Base-by-base conservation (phyloP, 2,888 invertebrate species). In the Clitarchus hookeri region DNA sequence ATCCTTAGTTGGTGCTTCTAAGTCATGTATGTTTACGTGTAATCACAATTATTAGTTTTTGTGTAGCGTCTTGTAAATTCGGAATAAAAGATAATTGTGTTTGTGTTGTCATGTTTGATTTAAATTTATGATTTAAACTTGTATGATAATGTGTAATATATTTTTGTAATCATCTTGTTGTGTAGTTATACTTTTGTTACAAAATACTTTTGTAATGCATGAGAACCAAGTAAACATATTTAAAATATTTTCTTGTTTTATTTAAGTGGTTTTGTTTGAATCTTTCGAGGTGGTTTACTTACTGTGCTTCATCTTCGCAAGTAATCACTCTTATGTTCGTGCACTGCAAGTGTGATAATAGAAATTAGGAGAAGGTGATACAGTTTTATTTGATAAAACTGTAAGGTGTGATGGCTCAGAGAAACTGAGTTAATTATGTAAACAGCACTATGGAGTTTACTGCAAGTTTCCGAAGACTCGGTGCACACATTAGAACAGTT, bases 91-190 rank as follows among this genome's bases (percentile, higher is more conserved):
- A 65, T 65, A 53, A 53, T 53, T 53, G 65, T 83, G 48, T 82
- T 85, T 80, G 13, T 25, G 79, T 85, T 82, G 65, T 84, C 84
- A 85, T 78, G 44, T 80, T 86, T 65, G 53, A 48, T 85, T 79
- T 84, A 36, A 26, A 84, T 86, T 87, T 85, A 82, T 86, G 27
- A 84, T 86, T 84, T 87, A 53, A 44, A 86, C 85, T 85, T 87
- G 87, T 87, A 87, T 85, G 77, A 86, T 87, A 87, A 65, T 86
- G 85, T 86, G 84, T 85, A 86, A 87, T 87, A 87, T 87, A 87
- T 87, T 87, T 87, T 87, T 87, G 86, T 87, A 86, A 86, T 86
- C 82, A 86, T 86, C 86, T 86, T 87, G 86, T 87, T 87, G 84
- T 86, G 86, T 87, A 86, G 85, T 87, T 87, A 87, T 84, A 87